phyloP scores from a whole-genome alignment of 2,113 vertebrate species.

The Choloepus hoffmanni region DNA sequence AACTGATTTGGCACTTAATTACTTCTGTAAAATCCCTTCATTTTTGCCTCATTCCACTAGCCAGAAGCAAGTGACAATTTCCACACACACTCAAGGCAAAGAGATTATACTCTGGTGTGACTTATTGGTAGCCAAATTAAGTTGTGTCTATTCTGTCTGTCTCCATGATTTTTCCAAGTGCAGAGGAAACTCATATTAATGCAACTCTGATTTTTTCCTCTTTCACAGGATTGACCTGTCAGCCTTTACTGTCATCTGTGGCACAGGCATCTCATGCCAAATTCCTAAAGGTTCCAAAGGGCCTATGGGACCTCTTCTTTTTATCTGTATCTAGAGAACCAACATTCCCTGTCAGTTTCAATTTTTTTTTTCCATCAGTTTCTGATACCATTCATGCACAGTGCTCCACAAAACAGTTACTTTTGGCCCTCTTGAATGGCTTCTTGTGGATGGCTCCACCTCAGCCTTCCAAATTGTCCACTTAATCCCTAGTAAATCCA shows the following conservation, averaged over 20 bases:
- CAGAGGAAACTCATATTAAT: background rate
- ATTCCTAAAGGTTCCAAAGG: background rate
- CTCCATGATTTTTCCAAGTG: background rate
- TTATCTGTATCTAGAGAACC: background rate
- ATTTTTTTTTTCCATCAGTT: no score
- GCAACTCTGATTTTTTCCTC: background rate
- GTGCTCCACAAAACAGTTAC: background rate
- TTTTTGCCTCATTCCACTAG: no score
- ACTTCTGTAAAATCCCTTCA: no score
- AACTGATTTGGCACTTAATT: no score
- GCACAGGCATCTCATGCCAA: background rate
- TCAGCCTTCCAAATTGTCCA: background rate
- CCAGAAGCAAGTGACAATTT: background rate
- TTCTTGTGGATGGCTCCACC: background rate
- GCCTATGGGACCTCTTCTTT: background rate
- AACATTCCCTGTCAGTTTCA: background rate
- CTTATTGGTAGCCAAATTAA: background rate
- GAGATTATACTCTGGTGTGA: background rate
- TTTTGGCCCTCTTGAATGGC: background rate
- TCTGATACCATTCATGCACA: background rate
- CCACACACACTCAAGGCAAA: background rate
- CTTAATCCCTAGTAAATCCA: background rate
- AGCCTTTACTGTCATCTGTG: background rate
- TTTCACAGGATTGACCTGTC: background rate
- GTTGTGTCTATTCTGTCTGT: background rate